Conservation (phyloP, 2,797 vertebrate genomes). For the Poeciliopsis paucimaculata region DNA sequence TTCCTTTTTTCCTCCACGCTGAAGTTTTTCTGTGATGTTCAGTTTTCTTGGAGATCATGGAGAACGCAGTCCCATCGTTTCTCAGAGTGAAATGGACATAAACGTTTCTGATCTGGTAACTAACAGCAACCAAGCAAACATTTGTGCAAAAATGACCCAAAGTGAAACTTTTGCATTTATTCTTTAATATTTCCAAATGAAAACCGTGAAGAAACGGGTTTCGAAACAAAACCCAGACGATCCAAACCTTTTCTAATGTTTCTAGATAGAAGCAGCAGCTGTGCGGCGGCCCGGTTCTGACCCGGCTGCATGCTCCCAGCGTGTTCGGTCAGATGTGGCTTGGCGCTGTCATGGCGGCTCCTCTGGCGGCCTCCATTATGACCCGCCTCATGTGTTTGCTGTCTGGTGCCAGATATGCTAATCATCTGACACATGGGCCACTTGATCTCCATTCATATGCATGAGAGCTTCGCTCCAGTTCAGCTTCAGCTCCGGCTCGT, state of each 20-base stretch:
- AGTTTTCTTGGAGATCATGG: neutral
- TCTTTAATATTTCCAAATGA: neutral
- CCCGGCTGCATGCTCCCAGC: no score
- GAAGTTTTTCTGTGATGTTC: neutral
- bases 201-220: neutral
- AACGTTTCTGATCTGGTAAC: neutral
- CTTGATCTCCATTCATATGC: constrained; percentile 28
- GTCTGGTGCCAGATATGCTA: constrained; percentile 28
- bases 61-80: no score
- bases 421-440: constrained; percentile 29
- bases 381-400: neutral
- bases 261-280: no score
- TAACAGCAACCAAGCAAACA: neutral
- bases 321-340: neutral
- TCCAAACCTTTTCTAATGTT: no score
- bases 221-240: no score
- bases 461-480: constrained; percentile 5
- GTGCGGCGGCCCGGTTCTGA: no score
- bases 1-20: no score
- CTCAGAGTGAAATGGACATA: neutral
- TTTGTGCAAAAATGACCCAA: neutral
- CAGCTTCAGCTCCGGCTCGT: constrained; percentile 15
- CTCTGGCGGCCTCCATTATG: constrained; percentile 13
- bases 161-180: neutral
- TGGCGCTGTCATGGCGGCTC: neutral